Conservation (phyloP, 2,888 invertebrate species). For the Salpingus planirostris region DNA sequence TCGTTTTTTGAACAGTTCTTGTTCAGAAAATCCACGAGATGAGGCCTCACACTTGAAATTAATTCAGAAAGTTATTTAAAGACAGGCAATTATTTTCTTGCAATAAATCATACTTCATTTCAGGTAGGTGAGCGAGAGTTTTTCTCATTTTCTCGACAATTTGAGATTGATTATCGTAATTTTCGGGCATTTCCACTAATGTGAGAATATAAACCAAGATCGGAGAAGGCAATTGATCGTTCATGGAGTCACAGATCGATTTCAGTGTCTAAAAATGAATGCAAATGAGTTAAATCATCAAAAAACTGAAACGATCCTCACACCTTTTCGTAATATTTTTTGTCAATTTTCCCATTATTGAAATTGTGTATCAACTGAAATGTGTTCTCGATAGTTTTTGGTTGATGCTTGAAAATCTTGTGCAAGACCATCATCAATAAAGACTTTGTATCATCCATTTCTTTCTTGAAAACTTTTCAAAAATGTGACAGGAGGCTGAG, state of each 20-base stretch:
- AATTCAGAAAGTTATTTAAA: too few species aligned
- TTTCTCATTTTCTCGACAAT: conserved; percentile 27
- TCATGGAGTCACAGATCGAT: conserved; percentile 32
- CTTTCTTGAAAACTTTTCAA: conserved; percentile 3
- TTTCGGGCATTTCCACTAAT: conserved; percentile 34
- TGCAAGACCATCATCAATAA: conserved; percentile 33
- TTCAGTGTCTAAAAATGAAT: conserved; percentile 27
- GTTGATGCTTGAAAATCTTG: conserved; percentile 31
- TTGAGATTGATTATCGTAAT: conserved; percentile 20
- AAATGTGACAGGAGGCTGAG: too few species aligned
- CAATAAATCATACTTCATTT: conserved; percentile 9
- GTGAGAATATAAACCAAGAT: conserved; percentile 36
- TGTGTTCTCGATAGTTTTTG: conserved; percentile 31
- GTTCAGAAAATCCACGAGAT: conserved; percentile 20
- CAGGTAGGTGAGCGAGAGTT: conserved; percentile 24
- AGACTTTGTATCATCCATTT: conserved; percentile 33
- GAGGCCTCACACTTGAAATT: conserved; percentile 21
- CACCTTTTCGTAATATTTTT: conserved; percentile 32
- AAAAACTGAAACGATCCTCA: conserved; percentile 5
- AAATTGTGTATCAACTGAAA: conserved; percentile 33
- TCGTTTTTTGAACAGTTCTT: conserved; percentile 1
- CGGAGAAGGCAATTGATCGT: conserved; percentile 33
- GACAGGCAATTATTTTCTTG: too few species aligned
- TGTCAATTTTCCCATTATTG: conserved; percentile 26
- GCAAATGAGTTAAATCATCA: neutral